Evolutionary conservation across 2,797 vertebrate species (phyloP), one percentile per base, ranked within the genome.

Genomic region (Acipenser ruthenus): DNA sequence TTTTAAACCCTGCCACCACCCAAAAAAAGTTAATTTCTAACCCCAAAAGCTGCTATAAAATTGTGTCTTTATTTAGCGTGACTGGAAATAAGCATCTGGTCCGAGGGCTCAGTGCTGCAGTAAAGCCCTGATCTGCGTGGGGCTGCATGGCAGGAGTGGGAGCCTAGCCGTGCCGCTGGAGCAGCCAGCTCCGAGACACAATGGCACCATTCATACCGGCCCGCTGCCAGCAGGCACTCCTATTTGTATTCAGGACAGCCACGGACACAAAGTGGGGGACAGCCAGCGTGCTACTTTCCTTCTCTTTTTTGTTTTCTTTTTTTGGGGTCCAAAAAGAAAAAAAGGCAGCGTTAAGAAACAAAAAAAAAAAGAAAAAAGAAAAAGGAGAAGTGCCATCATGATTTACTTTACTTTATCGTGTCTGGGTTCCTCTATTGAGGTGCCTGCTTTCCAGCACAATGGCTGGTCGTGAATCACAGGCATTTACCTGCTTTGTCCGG

Each of bases 221-320:
- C 10, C 10, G 6, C n/a, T 13, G 50, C 6, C 55, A 58, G 9
- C 55, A 10, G 62, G n/a, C 48, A n/a, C 48, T 50, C 49, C 49
- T n/a, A 64, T 64, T 64, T 10, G 50, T 64, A 64, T 64, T 64
- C 47, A 64, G 6, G 13, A 13, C 4, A 48, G 50, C 18, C 6
- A 48, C 11, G n/a, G n/a, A 50, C 49, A 64, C 62, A 7, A 10
- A 13, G 62, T 64, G 62, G n/a, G 62, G 10, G 62, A 49, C 50
- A 49, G 8, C 48, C n/a, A 13, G 62, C 6, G 12, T 64, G 55
- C 60, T 53, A 51, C 50, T 53, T 62, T 10, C 23, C 50, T 53
- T 6, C 8, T 23, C 50, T 53, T 12, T 37, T 23, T 37, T 50
- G 13, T 47, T 49, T 62, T 15, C n/a, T 13, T 49, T 62, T 15